Percentiles rank a stretch among this genome's conserved stretches.
These are phyloP conservation scores for Tragelaphus imberbis DNA, from an alignment of 2,113 vertebrate genomes.

Conservation along the genomic window DNA sequence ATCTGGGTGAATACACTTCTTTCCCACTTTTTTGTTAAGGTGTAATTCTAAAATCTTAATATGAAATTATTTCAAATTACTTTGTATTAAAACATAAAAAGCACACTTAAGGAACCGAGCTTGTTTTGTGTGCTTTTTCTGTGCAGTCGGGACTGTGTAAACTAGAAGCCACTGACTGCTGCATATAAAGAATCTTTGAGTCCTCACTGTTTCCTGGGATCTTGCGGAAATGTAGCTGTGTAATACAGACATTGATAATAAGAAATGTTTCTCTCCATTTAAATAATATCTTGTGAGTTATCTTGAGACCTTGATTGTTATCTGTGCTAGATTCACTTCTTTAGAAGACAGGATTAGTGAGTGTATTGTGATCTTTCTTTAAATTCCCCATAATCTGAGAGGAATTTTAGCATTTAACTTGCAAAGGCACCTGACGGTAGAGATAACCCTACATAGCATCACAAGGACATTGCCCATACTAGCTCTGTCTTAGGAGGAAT, in stretches of 20 bases:
- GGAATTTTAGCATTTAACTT: conserved; percentile 28
- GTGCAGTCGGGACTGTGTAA: not conserved
- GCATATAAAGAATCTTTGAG: not conserved
- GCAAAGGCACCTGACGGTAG: not conserved
- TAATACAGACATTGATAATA: not conserved
- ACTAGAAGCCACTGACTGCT: not conserved
- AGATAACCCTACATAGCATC: not conserved
- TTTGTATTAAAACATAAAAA: conserved; percentile 11
- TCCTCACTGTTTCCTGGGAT: not conserved
- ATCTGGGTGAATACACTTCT: not conserved
- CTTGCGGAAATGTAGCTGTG: not conserved
- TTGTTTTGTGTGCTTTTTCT: not conserved
- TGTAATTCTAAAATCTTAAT: not conserved
- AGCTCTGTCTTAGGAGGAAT: not conserved
- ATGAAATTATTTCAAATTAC: not conserved
- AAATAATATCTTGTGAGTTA: not conserved
- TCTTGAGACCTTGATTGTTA: not conserved
- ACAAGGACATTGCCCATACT: conserved; percentile 2
- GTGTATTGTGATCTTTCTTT: not conserved
- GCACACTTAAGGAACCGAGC: not conserved
- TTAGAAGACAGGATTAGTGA: not conserved
- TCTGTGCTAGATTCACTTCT: not conserved
- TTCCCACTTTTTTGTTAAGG: not conserved
- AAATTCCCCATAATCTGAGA: not conserved
- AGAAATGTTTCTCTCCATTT: conserved; percentile 2